Percentiles rank a stretch among this genome's conserved stretches.
These are phyloP conservation scores for Phrynocephalus guinanensis DNA, from an alignment of 2,797 vertebrate genomes.

Conservation along the genomic window DNA sequence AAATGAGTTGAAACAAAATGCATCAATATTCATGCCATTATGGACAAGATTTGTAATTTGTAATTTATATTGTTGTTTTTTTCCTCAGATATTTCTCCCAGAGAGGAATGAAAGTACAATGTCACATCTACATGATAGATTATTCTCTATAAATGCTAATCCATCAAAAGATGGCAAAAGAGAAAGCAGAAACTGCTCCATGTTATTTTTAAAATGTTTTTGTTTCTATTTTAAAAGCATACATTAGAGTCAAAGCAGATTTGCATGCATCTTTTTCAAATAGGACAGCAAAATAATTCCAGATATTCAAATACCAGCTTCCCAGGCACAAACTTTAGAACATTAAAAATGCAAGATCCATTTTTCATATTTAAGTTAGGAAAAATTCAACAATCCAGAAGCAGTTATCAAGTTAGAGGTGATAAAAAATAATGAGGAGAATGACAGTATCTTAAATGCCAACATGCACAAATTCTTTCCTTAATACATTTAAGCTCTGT, in stretches of 20 bases:
- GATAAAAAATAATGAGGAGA: too few relatives aligned
- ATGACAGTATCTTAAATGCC: background rate
- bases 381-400: background rate
- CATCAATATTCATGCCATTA: background rate
- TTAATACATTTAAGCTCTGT: too few relatives aligned
- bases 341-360: background rate
- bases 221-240: background rate
- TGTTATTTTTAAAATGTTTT: background rate
- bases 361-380: background rate
- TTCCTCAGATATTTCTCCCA: background rate
- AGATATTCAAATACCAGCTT: background rate
- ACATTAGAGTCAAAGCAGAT: background rate
- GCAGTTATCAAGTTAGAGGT: background rate
- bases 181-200: background rate
- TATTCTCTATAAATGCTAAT: background rate
- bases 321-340: background rate
- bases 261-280: background rate
- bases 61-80: background rate
- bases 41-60: background rate
- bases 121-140: background rate
- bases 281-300: background rate
- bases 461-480: too few relatives aligned
- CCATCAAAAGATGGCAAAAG: background rate
- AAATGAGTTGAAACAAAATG: background rate
- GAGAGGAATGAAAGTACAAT: too few relatives aligned